These are phyloP conservation scores for Spheniscus humboldti DNA, from an alignment of 2,797 vertebrate genomes.

Conservation along the genomic window DNA sequence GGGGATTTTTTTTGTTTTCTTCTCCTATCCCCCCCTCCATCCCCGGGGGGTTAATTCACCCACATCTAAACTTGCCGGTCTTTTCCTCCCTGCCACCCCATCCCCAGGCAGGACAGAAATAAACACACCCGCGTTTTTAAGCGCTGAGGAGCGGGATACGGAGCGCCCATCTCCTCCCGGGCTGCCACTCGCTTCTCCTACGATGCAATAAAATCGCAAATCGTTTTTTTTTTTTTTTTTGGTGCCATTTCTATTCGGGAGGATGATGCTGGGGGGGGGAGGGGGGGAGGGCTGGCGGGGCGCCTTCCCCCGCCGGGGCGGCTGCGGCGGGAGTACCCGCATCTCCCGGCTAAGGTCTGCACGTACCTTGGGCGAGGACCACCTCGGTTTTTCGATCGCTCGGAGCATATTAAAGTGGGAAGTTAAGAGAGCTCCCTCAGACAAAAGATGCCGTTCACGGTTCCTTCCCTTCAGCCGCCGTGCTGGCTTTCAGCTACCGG, in stretches of 20 bases:
- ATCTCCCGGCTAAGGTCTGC: not conserved
- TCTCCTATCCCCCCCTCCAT: accelerated
- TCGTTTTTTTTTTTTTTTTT: too few relatives aligned
- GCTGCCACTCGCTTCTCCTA: not conserved
- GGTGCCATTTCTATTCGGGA: not conserved
- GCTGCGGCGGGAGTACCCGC: not conserved
- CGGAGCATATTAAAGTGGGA: not conserved
- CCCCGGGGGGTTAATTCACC: not conserved
- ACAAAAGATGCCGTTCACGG: conserved; percentile 44
- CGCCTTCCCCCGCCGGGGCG: too few relatives aligned
- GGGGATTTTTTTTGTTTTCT: not conserved
- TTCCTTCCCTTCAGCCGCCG: not conserved
- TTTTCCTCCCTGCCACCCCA: not conserved
- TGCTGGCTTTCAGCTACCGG: not conserved
- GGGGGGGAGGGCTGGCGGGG: too few relatives aligned
- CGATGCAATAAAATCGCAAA: not conserved
- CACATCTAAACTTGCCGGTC: not conserved
- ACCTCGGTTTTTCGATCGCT: not conserved
- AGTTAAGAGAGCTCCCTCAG: conserved; percentile 8
- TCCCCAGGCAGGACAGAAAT: not conserved
- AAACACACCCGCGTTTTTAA: not conserved
- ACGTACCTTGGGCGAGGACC: not conserved
- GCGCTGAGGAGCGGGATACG: not conserved
- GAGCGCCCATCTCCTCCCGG: not conserved
- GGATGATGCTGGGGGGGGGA: not conserved